Conservation (phyloP, 2,888 invertebrate genomes). For the Furcula furcula region DNA sequence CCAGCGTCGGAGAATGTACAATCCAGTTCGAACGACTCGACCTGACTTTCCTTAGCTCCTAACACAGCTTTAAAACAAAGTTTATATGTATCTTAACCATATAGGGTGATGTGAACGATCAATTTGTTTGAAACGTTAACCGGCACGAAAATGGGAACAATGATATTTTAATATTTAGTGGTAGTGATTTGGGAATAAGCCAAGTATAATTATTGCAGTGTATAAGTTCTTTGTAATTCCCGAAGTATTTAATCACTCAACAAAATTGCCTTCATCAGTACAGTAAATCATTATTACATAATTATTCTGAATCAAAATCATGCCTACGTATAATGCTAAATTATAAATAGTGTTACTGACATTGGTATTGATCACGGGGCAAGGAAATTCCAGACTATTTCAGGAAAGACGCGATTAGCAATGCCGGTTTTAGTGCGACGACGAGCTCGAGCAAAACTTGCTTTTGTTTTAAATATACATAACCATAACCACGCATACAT, state of each 20-base stretch:
- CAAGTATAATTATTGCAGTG: no score
- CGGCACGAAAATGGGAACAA: slow-evolving; percentile 28
- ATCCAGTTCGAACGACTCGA: slow-evolving; percentile 65
- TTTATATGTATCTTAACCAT: slow-evolving; percentile 26
- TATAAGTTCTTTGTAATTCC: no score
- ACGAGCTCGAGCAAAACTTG: slow-evolving; percentile 33
- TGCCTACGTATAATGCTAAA: background rate
- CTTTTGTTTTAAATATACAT: slow-evolving; percentile 23
- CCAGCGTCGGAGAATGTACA: slow-evolving; percentile 51
- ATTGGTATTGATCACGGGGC: slow-evolving; percentile 42
- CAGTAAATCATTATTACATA: background rate
- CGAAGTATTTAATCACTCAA: background rate
- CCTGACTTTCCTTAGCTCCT: slow-evolving; percentile 66
- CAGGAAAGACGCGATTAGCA: slow-evolving; percentile 57
- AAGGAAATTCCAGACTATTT: slow-evolving; percentile 67
- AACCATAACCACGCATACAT: slow-evolving; percentile 10
- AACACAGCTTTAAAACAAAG: slow-evolving; percentile 35
- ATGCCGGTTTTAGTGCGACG: slow-evolving; percentile 41
- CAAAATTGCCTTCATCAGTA: background rate
- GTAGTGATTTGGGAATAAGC: no score
- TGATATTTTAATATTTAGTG: no score
- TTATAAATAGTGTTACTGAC: slow-evolving; percentile 31
- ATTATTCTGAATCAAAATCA: background rate
- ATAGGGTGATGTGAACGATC: slow-evolving; percentile 14
- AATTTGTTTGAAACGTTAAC: slow-evolving; percentile 22